These are phyloP conservation scores for Solenodon paradoxus DNA, from an alignment of 2,113 vertebrate genomes.

Conservation along the genomic window DNA sequence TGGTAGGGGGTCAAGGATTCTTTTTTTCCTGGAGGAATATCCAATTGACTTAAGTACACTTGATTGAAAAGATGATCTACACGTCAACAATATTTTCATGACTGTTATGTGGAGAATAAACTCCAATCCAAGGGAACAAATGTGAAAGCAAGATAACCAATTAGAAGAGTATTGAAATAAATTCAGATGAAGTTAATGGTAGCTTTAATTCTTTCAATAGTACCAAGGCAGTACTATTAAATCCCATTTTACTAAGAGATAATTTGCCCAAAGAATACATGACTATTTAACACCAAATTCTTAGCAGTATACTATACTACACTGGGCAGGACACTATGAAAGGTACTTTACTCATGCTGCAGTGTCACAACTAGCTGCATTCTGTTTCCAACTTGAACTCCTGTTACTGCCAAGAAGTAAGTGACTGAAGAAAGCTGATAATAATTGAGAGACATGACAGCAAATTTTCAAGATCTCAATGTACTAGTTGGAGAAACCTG, in stretches of 20 bases:
- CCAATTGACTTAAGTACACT: background rate
- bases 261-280: background rate
- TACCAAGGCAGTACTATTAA: background rate
- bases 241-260: background rate
- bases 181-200: background rate
- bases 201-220: background rate
- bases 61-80: background rate
- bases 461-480: background rate
- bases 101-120: background rate
- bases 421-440: background rate
- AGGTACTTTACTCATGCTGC: background rate
- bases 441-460: background rate
- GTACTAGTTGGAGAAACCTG: background rate
- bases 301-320: background rate
- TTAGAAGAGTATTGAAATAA: background rate
- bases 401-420: background rate
- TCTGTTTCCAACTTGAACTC: conserved; percentile 10
- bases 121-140: background rate
- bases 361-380: background rate
- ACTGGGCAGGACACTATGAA: background rate
- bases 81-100: background rate
- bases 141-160: background rate
- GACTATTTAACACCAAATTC: conserved; percentile 11
- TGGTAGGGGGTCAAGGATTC: background rate
- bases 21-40: background rate